Evolutionary conservation across 2,888 invertebrate species (phyloP), one percentile per base, ranked within the genome.

Genomic region (Drosophila hamatofila): DNA sequence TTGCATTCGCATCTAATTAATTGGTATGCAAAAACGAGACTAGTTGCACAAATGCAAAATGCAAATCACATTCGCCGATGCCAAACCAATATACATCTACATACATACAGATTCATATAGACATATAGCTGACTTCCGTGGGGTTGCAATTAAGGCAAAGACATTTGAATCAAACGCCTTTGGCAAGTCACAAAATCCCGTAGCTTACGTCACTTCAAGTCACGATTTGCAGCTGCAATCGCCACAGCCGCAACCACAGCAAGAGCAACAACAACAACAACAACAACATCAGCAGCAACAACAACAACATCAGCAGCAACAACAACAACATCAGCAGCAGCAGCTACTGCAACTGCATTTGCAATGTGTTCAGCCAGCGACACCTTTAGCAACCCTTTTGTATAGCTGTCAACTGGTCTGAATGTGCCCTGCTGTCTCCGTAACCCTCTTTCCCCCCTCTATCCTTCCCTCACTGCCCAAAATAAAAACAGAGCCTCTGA

Each of bases 1-100:
- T 91, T 91, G 91, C 92, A 92, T 92, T 91, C 92, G 91, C 91
- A 91, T 91, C 90, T 92, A 92, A 91, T 92, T 91, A 92, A 91
- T 92, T 91, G 88, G 89, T 90, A 91, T 91, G 91, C 91, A 90
- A 81, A 88, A 91, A 83, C 78, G 57, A 35, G 72, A 86, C 83
- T 84, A 84, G 80, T 87, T 78, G 67, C 69, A 83, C 72, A 68
- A 80, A 88, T 27, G 48, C 87, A 90, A 90, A 90, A 88, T 90
- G 74, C 88, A 86, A 89, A 83, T 85, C 83, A 88, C 83, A 88
- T 83, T 69, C 68, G 61, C 64, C 69, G 71, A 51, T 66, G 18
- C 39, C 64, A 9, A 44, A 39, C 23, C 12, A 16, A 61, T 46
- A n/a, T 35, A 54, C 25, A 44, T n/a, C n/a, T 12, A 37, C 6